These are phyloP conservation scores for Phaonia tiefii DNA, from an alignment of 2,888 invertebrate genomes.

Conservation along the genomic window DNA sequence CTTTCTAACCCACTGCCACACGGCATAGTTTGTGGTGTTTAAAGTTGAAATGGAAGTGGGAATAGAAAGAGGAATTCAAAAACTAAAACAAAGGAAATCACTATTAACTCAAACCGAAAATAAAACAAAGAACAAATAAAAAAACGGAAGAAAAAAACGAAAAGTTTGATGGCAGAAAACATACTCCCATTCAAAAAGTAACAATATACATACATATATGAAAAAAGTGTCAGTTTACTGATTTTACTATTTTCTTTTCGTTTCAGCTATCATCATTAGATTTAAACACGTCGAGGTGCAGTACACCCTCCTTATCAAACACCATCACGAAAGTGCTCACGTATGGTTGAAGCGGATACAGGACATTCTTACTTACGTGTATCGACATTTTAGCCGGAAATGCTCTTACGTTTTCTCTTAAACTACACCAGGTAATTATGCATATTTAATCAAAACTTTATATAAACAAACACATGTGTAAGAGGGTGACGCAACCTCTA, in stretches of 20 bases:
- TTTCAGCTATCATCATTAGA: constrained; percentile 50
- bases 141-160: constrained; percentile 28
- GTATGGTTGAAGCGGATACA: constrained; percentile 34
- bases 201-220: too few relatives aligned
- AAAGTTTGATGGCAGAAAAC: constrained; percentile 30
- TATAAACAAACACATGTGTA: constrained; percentile 45
- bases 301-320: neutral
- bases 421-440: constrained; percentile 76
- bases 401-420: constrained; percentile 48
- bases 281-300: constrained; percentile 1
- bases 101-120: constrained; percentile 43
- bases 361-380: constrained; percentile 27
- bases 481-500: neutral
- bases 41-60: neutral
- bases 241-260: constrained; percentile 36
- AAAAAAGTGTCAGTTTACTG: constrained; percentile 1
- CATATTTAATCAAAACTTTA: constrained; percentile 77
- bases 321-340: constrained; percentile 16
- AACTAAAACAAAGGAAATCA: constrained; percentile 34
- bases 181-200: constrained; percentile 3
- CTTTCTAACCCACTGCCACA: neutral
- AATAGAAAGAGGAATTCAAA: neutral
- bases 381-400: constrained; percentile 33
- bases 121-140: constrained; percentile 43
- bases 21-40: neutral